Evolutionary conservation across 2,888 invertebrate species (phyloP).

Genomic region (Coleophora deauratella): DNA sequence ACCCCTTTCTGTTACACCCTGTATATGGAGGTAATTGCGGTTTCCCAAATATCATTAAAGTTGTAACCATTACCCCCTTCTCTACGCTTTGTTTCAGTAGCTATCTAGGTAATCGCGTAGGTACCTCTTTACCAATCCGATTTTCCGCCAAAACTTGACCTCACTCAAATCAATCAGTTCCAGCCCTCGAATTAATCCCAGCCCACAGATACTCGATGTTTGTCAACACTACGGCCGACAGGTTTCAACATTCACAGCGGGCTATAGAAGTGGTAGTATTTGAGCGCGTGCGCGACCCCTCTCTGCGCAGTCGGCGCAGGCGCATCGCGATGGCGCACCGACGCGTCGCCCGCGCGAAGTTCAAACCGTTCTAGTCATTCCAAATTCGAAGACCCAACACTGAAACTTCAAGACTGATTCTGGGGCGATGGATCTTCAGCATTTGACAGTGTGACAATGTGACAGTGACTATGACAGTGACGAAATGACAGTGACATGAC

Average conservation of each 20-base stretch:
- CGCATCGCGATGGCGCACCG: slow-evolving; percentile 52
- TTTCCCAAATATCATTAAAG: too few relatives aligned
- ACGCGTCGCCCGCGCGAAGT: slow-evolving; percentile 44
- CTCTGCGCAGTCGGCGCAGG: slow-evolving; percentile 36
- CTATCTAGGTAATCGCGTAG: neutral
- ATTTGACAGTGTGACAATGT: slow-evolving; percentile 28
- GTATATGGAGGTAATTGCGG: too few relatives aligned
- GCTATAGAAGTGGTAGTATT: slow-evolving; percentile 60
- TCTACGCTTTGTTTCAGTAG: too few relatives aligned
- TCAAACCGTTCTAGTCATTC: slow-evolving; percentile 49
- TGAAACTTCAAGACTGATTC: slow-evolving; percentile 23
- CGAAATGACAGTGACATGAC: slow-evolving; percentile 29
- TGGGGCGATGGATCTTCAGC: slow-evolving; percentile 21
- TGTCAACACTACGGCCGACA: slow-evolving; percentile 18
- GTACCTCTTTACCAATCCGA: neutral
- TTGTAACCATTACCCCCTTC: too few relatives aligned
- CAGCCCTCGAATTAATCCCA: neutral
- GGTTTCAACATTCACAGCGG: too few relatives aligned
- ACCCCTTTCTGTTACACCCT: too few relatives aligned
- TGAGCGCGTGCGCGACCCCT: slow-evolving; percentile 33
- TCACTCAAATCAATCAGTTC: slow-evolving; percentile 10
- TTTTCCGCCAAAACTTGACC: too few relatives aligned
- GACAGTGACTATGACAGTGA: slow-evolving; percentile 19
- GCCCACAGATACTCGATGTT: slow-evolving; percentile 3
- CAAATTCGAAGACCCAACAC: slow-evolving; percentile 24